Conservation (phyloP, 2,888 invertebrate genomes). For the Augiades crinisus region DNA sequence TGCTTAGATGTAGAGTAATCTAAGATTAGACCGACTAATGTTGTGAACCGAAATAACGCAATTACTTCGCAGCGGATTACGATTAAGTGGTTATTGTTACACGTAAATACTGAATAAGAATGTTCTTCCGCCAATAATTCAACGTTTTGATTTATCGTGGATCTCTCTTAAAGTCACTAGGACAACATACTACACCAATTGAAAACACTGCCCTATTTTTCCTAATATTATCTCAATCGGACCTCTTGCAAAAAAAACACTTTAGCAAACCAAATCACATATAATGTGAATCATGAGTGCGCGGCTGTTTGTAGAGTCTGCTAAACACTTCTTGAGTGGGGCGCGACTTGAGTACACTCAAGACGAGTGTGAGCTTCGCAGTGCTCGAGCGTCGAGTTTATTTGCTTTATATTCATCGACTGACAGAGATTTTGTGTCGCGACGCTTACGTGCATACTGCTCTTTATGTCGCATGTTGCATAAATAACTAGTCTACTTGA, state of each 20-base stretch:
- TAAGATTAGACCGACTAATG: too few species aligned
- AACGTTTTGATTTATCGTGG: too few species aligned
- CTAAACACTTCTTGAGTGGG: constrained; percentile 61
- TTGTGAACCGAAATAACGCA: too few species aligned
- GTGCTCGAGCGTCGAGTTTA: constrained; percentile 59
- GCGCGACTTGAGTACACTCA: constrained; percentile 40
- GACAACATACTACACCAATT: not conserved
- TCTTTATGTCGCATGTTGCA: constrained; percentile 31
- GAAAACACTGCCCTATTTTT: not conserved
- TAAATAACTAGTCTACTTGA: constrained; percentile 6
- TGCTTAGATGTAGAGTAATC: too few species aligned
- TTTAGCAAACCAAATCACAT: constrained; percentile 47
- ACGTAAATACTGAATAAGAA: too few species aligned
- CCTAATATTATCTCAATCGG: not conserved
- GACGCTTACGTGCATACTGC: constrained; percentile 37
- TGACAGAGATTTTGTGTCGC: constrained; percentile 57
- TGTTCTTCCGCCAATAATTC: too few species aligned
- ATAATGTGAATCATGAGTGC: constrained; percentile 48
- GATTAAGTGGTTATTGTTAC: too few species aligned
- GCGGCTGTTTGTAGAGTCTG: constrained; percentile 62
- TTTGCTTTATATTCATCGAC: constrained; percentile 65
- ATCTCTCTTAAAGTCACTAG: too few species aligned
- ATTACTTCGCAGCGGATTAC: too few species aligned
- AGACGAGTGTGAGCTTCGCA: constrained; percentile 60
- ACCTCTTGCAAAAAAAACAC: constrained; percentile 11